Evolutionary conservation across 2,113 vertebrate genomes (phyloP), one percentile per base, ranked within the genome.

Genomic region (Vidua chalybeata): DNA sequence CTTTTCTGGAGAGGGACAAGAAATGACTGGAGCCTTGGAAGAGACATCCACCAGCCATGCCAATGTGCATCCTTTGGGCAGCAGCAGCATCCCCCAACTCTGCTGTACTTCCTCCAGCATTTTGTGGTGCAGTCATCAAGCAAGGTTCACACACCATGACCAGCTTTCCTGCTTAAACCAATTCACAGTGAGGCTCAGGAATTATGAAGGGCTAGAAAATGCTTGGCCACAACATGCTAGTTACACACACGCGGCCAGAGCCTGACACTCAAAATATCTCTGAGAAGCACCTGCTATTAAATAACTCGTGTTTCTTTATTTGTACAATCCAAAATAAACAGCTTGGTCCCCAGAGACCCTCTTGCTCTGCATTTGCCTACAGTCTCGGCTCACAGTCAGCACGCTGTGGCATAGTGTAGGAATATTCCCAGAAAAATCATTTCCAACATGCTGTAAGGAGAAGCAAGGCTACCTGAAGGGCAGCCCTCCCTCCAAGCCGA

Each of bases 281-380:
- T 16, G 68, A 92, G 95, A 93, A 93, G 59, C 68, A 49, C 28
- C 68, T 81, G 86, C 73, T 63, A n/a, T 62, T 84, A 86, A 94
- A 92, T 71, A 41, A 89, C 22, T 55, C 84, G 51, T 5, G 3
- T 67, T 93, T 74, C 43, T 88, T 66, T 51, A 71, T 86, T 74
- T 62, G 41, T 23, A 24, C 46, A 33, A 77, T 62, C 83, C 85
- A 80, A 94, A 93, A 86, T 39, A 69, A 92, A 88, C 49, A 64
- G 46, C 68, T 43, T 9, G 33, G 37, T 62, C 55, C 63, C 75
- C 22, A 23, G 85, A 80, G 82, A 87, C n/a, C 62, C 74, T 79
- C 62, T 87, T 26, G 27, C 52, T 72, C 54, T 9, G 35, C 41
- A 13, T 58, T 66, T 69, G 58, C 82, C 68, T 6, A 17, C 15